Percentiles rank a stretch among this genome's conserved stretches.
phyloP scores from a whole-genome alignment of 2,797 vertebrate species.

The Neoniphon sammara region DNA sequence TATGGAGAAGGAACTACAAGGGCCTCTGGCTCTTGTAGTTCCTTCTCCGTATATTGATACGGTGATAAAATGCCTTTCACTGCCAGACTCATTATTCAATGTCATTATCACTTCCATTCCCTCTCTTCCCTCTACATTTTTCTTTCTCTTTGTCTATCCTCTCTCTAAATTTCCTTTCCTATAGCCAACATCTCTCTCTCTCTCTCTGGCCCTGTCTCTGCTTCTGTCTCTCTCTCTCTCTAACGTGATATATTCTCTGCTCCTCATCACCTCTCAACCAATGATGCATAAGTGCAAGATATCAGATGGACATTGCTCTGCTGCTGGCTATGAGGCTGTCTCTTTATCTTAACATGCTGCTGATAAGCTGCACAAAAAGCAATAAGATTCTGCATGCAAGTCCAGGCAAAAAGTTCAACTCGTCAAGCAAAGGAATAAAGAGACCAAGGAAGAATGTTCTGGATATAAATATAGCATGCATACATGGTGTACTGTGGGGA shows the following conservation, averaged over 20 bases:
- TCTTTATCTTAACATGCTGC: constrained; percentile 32
- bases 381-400: constrained; percentile 13
- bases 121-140: background rate
- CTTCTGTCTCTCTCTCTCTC: constrained; percentile 10
- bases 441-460: background rate
- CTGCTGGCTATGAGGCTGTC: constrained; percentile 33
- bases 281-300: constrained; percentile 43
- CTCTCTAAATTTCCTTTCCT: background rate
- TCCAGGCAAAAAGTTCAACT: constrained; percentile 27
- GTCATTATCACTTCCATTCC: background rate
- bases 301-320: constrained; percentile 41
- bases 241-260: constrained; percentile 23
- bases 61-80: background rate
- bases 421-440: constrained; percentile 19
- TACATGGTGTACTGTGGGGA: constrained; percentile 37
- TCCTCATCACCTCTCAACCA: constrained; percentile 17
- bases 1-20: background rate
- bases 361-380: constrained; percentile 30
- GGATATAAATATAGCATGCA: constrained; percentile 25
- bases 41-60: no score
- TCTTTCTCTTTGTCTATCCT: background rate
- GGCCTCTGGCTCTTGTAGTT: no score
- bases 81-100: background rate
- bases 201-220: background rate
- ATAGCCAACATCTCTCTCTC: background rate